phyloP scores from a whole-genome alignment of 2,888 invertebrate genomes.

The Folsomia manolachei region DNA sequence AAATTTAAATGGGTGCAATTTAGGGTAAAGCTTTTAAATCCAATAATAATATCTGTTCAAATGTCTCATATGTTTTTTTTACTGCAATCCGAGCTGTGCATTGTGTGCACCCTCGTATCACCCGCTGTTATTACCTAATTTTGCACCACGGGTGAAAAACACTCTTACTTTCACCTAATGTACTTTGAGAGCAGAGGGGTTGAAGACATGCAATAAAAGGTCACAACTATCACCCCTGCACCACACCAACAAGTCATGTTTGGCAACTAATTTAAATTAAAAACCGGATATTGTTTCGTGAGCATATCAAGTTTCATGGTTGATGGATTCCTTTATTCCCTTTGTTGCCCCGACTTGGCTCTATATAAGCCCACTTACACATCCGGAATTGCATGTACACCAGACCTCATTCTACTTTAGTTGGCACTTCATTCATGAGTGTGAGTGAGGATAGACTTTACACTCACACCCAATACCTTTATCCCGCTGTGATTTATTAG shows the following conservation, averaged over 20 bases:
- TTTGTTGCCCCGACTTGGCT: background rate
- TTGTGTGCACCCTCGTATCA: no score
- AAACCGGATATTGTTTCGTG: conserved; percentile 1
- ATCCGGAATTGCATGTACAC: background rate
- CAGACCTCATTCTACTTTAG: background rate
- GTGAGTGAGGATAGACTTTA: no score
- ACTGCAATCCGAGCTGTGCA: no score
- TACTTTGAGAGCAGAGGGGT: no score
- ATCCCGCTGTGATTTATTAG: background rate
- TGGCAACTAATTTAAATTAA: background rate
- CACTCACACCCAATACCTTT: background rate
- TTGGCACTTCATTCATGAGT: background rate
- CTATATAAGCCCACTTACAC: background rate
- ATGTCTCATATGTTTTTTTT: no score
- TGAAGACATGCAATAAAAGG: background rate
- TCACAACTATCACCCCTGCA: background rate
- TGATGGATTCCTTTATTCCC: background rate
- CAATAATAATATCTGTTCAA: no score
- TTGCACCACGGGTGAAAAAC: no score
- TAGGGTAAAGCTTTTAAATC: no score
- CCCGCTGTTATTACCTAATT: no score
- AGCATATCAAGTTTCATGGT: background rate
- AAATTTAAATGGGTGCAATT: no score
- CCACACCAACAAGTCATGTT: background rate
- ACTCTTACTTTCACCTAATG: no score